Conservation (phyloP, 2,797 vertebrate genomes). For the Ataeniobius toweri region DNA sequence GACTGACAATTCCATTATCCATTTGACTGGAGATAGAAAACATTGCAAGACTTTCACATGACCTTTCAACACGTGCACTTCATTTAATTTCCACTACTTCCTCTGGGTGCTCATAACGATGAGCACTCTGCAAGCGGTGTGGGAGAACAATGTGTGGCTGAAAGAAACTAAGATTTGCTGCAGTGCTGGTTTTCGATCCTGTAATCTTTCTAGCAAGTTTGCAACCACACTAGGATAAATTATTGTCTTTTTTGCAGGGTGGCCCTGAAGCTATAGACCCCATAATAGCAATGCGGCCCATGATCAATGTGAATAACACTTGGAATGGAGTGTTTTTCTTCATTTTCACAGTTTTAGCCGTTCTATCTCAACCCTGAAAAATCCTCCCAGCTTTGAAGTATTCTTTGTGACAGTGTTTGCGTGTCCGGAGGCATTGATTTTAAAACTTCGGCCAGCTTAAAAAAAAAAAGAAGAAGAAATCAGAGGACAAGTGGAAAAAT, state of each 20-base stretch:
- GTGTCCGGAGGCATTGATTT: constrained; percentile 2
- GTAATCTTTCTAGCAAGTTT: background rate
- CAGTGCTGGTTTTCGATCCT: background rate
- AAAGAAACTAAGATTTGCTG: background rate
- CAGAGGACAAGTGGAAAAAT: background rate
- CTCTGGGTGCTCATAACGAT: too few relatives aligned
- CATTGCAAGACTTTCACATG: background rate
- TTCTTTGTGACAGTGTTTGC: constrained; percentile 4
- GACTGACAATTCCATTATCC: background rate
- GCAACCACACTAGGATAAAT: background rate
- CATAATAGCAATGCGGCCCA: background rate
- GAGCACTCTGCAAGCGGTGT: background rate
- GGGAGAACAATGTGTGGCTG: background rate
- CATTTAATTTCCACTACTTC: background rate
- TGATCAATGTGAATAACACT: background rate
- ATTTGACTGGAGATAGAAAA: background rate
- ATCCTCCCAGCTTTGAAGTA: background rate
- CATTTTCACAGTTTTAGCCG: background rate
- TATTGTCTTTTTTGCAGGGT: background rate
- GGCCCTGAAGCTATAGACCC: background rate
- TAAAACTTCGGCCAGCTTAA: background rate
- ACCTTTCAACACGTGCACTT: background rate
- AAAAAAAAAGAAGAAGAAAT: background rate
- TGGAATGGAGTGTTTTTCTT: background rate
- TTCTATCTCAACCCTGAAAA: background rate